Percentiles rank a stretch among this genome's conserved stretches.
These are phyloP conservation scores for Dromiciops gliroides DNA, from an alignment of 2,113 vertebrate species.

Conservation along the genomic window DNA sequence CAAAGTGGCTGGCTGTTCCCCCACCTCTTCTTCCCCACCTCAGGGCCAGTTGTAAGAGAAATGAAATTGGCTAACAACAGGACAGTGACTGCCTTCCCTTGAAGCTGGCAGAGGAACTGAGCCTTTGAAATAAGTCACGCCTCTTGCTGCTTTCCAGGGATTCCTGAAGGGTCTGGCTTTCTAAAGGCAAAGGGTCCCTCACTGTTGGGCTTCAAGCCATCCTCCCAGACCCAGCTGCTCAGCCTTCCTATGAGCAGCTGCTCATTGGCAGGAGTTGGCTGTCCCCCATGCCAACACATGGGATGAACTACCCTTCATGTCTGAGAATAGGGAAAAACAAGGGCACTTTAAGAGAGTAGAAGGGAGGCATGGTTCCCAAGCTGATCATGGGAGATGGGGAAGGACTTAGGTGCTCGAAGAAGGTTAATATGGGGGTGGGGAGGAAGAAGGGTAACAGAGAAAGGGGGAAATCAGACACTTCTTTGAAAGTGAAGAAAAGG, in stretches of 20 bases:
- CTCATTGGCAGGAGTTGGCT: conserved; percentile 16
- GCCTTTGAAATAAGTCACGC: not conserved
- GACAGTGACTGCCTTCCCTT: not conserved
- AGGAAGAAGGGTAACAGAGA: not conserved
- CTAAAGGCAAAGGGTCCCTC: conserved; percentile 25
- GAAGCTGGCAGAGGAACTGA: not conserved
- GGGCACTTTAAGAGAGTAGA: not conserved
- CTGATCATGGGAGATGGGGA: not conserved
- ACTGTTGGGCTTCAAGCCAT: conserved; percentile 20
- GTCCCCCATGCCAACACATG: not conserved
- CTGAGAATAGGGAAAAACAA: not conserved
- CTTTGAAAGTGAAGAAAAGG: not conserved
- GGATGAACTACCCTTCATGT: conserved; percentile 2
- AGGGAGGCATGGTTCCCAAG: not conserved
- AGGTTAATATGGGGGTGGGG: not conserved
- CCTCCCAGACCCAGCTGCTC: conserved; percentile 19
- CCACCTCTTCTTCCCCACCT: not conserved
- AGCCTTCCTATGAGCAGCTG: not conserved
- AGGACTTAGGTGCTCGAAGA: not conserved
- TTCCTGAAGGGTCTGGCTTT: conserved; percentile 40
- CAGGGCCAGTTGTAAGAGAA: not conserved
- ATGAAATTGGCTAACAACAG: not conserved
- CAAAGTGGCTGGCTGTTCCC: not conserved
- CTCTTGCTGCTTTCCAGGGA: conserved; percentile 38
- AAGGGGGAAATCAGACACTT: not conserved